Evolutionary conservation across 2,113 vertebrate species (phyloP), one percentile per base, ranked within the genome.

Genomic region (Hystrix brachyura): DNA sequence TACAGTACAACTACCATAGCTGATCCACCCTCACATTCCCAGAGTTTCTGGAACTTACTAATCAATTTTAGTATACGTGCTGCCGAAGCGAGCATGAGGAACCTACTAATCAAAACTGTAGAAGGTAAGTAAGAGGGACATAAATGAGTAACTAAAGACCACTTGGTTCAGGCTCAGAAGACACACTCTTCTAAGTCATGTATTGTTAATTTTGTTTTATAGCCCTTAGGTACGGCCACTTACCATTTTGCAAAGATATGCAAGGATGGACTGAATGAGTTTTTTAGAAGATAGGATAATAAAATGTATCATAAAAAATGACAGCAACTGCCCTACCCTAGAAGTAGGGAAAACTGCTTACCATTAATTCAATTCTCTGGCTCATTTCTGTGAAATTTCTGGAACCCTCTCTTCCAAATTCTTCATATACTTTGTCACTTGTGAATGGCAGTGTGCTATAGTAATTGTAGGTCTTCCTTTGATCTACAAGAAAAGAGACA

Each of bases 371-470:
- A 94, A 98, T 97, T 97, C 72, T 97, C 34, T 96, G 96, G 67
- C 98, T 97, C 97, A 98, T 97, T 95, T 98, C 94, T 88, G 97
- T 98, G 92, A 98, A 98, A 87, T 97, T 96, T 94, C 94, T 92
- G 74, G 98, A 97, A 94, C 95, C 97, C 46, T 98, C 98, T 95
- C 23, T 97, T 95, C 88, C 96, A 91, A 98, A 98, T 1, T 98
- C 97, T 60, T 55, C 79, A 96, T 97, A 98, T 0, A 96, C 23
- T 90, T 95, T 88, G 46, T 98, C 78, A 93, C 96, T 98, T 90
- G 96, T 97, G 85, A 98, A 98, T 74, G 94, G 84, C 57, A 98
- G 59, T 57, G 94, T 98, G 67, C 84, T 96, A 17, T 98, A 98
- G 46, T 98, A 98, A 98, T 97, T 96, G 85, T 98, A 94, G 29